These are phyloP conservation scores for Trinorchestia longiramus DNA, from an alignment of 1,140 invertebrate genomes.

Conservation along the genomic window DNA sequence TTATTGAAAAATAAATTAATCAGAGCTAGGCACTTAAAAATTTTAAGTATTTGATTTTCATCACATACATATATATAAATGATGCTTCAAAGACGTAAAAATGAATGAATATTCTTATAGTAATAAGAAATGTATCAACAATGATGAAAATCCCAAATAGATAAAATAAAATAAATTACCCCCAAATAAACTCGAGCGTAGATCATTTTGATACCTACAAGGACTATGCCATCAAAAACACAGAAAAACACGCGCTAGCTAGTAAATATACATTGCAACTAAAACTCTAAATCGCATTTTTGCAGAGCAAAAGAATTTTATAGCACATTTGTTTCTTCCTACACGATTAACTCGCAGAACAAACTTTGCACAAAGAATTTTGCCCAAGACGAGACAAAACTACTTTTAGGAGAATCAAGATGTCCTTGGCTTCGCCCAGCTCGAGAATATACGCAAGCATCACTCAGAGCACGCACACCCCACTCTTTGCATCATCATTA, in stretches of 20 bases:
- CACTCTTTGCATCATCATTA: constrained; percentile 42
- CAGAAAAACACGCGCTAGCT: no score
- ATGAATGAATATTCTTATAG: background rate
- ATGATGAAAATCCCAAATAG: no score
- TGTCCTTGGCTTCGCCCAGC: background rate
- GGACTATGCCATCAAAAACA: background rate
- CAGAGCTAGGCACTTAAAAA: no score
- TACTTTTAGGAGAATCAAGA: background rate
- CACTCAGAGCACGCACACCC: background rate
- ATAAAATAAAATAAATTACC: background rate
- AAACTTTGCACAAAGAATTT: background rate
- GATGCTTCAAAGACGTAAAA: no score
- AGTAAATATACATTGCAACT: background rate
- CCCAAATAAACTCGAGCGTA: background rate
- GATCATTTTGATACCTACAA: background rate
- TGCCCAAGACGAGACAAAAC: background rate
- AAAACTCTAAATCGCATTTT: no score
- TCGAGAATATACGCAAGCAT: background rate
- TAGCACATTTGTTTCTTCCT: background rate
- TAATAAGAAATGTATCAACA: background rate
- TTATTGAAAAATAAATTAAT: no score
- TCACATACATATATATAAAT: no score
- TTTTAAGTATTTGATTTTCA: no score
- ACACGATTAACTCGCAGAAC: background rate
- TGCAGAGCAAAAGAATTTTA: background rate